Conservation (phyloP, 2,113 vertebrate species). For the Lonchura striata region DNA sequence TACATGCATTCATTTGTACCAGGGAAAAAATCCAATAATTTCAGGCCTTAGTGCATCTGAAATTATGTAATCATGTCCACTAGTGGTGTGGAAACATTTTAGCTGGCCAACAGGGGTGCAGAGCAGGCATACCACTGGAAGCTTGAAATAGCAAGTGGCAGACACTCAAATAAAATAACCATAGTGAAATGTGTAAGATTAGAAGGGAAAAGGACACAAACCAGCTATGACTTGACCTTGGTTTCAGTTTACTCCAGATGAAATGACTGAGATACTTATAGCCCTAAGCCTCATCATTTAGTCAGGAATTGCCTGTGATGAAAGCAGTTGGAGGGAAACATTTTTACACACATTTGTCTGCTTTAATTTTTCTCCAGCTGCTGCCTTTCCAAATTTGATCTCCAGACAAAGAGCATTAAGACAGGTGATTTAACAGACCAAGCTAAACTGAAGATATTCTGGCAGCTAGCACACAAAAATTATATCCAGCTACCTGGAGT, state of each 20-base stretch:
- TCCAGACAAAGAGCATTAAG: not conserved
- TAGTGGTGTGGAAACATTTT: not conserved
- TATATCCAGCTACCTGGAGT: not conserved
- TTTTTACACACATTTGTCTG: conserved; percentile 26
- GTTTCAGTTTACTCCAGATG: conserved; percentile 40
- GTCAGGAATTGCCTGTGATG: conserved; percentile 30
- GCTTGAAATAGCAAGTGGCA: conserved; percentile 44
- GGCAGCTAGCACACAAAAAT: not conserved
- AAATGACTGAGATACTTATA: conserved; percentile 39
- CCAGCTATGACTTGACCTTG: conserved; percentile 44
- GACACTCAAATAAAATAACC: conserved; percentile 44
- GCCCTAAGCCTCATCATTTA: conserved; percentile 51
- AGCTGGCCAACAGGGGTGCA: not conserved
- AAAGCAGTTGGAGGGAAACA: conserved; percentile 30
- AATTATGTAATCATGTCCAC: conserved; percentile 38
- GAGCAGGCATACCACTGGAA: not conserved
- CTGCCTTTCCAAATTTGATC: conserved; percentile 45
- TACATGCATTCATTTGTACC: not conserved
- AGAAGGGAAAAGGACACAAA: conserved; percentile 39
- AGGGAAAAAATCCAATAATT: not conserved
- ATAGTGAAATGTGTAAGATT: conserved; percentile 23
- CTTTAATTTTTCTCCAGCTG: conserved; percentile 38
- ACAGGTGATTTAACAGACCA: conserved; percentile 18
- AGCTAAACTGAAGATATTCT: not conserved
- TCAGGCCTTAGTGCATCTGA: not conserved